Evolutionary conservation across 2,888 invertebrate genomes (phyloP), one percentile per base, ranked within the genome.

Genomic region (Scaptomyza polygonia): DNA sequence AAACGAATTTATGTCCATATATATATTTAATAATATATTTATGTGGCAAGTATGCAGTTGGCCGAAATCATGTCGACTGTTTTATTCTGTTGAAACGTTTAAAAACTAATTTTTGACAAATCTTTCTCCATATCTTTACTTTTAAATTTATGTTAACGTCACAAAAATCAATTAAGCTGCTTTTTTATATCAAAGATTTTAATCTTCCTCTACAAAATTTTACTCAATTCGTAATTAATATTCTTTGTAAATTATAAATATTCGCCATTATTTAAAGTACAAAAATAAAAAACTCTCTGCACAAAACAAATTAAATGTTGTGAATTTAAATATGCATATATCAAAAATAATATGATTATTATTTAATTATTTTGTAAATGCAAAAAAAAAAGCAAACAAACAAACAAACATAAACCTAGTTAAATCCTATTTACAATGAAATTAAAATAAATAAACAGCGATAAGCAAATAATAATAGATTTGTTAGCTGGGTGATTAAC

Each of bases 401-500:
- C 21, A 25, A 25, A 25, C 25, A 25, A 25, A 25, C 25, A 6
- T 36, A 36, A 42, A 18, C 18, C 14, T 11, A 11, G 32, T 43
- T 11, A 30, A 14, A 30, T 16, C 7, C 16, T 12, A 36, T 18
- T 21, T 47, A 5, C 48, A 21, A n/a, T 9, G 12, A 1, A 36
- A 51, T 25, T 30, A 5, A 14, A 29, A 18, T 29, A 45, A 34
- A 48, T 39, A 27, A 40, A 18, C 14, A 11, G 21, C 18, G 42
- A 39, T 47, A 51, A 30, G 21, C n/a, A 30, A 55, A 56, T 59
- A 34, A 51, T 34, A 40, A 34, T 36, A 27, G 21, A 47, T 62
- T 36, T 44, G 43, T 44, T 18, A 72, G 16, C 48, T 34, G 44
- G 45, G 56, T 64, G 52, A 48, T 54, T 49, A 58, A 53, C 39